Conservation (phyloP, 2,797 vertebrate genomes). For the Erpetoichthys calabaricus region DNA sequence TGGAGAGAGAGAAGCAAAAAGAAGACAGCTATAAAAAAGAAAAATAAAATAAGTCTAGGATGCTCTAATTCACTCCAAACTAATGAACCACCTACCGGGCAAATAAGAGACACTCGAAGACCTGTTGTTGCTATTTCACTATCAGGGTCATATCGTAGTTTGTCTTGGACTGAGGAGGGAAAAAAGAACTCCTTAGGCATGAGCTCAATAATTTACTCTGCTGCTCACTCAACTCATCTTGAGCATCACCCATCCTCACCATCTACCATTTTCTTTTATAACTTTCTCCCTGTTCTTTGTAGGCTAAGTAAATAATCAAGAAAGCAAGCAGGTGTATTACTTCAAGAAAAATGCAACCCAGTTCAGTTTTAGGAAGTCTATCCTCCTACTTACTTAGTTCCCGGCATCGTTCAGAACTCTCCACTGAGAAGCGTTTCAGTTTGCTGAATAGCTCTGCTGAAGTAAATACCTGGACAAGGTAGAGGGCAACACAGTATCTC, state of each 20-base stretch:
- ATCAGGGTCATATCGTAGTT: conserved; percentile 89
- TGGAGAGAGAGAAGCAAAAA: background rate
- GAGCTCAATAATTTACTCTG: background rate
- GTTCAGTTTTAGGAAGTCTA: no score
- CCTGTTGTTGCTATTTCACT: conserved; percentile 96
- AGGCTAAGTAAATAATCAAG: no score
- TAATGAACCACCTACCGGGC: conserved; percentile 62
- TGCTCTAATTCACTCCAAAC: background rate
- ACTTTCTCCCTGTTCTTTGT: no score
- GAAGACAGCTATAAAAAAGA: conserved; percentile 3
- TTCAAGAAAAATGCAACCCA: no score
- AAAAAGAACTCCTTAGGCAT: background rate
- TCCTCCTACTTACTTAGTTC: conserved; percentile 70
- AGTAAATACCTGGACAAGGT: conserved; percentile 83
- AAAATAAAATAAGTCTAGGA: background rate
- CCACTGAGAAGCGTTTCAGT: conserved; percentile 83
- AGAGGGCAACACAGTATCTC: conserved; percentile 90
- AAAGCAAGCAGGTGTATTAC: no score
- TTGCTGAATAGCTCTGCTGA: conserved; percentile 84
- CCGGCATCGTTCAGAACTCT: conserved; percentile 86
- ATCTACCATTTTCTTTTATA: background rate
- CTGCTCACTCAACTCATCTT: background rate
- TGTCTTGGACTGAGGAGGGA: conserved; percentile 72
- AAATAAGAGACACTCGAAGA: conserved; percentile 92
- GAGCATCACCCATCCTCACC: background rate